Evolutionary conservation across 2,888 invertebrate genomes (phyloP).

Genomic region (Meghimatium bilineatum): DNA sequence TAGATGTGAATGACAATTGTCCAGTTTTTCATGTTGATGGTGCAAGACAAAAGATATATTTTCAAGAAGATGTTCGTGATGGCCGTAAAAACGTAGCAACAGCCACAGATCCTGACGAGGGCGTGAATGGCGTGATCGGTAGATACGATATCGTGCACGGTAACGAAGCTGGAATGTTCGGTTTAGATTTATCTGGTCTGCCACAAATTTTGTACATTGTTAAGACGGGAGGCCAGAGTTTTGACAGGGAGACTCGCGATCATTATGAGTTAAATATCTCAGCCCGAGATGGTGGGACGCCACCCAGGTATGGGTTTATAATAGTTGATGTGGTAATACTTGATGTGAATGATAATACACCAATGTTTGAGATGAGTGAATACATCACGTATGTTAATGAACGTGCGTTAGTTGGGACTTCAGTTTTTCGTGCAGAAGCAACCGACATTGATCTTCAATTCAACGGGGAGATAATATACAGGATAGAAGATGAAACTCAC

Average conservation of each 20-base stretch:
- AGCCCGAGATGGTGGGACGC: slow-evolving; percentile 85
- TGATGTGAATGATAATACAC: slow-evolving; percentile 96
- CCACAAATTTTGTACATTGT: slow-evolving; percentile 85
- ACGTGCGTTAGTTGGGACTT: slow-evolving; percentile 92
- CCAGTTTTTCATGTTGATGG: slow-evolving; percentile 84
- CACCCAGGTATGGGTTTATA: slow-evolving; percentile 63
- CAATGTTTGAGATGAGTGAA: slow-evolving; percentile 93
- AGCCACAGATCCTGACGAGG: slow-evolving; percentile 92
- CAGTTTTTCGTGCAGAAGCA: slow-evolving; percentile 93
- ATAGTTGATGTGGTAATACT: slow-evolving; percentile 82
- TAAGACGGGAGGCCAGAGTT: slow-evolving; percentile 86
- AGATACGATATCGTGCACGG: slow-evolving; percentile 94
- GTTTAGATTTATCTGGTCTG: slow-evolving; percentile 82
- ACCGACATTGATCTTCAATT: slow-evolving; percentile 91
- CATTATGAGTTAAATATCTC: slow-evolving; percentile 90
- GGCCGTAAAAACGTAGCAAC: slow-evolving; percentile 87
- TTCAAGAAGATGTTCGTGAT: slow-evolving; percentile 93
- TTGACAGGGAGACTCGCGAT: slow-evolving; percentile 92
- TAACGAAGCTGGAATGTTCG: slow-evolving; percentile 91
- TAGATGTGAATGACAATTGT: slow-evolving; percentile 95
- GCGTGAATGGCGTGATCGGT: slow-evolving; percentile 90
- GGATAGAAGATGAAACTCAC: slow-evolving; percentile 83
- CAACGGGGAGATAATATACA: slow-evolving; percentile 93
- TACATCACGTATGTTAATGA: slow-evolving; percentile 95
- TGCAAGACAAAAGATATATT: slow-evolving; percentile 88